phyloP scores from a whole-genome alignment of 1,140 invertebrate genomes.

The Andricus grossulariae region DNA sequence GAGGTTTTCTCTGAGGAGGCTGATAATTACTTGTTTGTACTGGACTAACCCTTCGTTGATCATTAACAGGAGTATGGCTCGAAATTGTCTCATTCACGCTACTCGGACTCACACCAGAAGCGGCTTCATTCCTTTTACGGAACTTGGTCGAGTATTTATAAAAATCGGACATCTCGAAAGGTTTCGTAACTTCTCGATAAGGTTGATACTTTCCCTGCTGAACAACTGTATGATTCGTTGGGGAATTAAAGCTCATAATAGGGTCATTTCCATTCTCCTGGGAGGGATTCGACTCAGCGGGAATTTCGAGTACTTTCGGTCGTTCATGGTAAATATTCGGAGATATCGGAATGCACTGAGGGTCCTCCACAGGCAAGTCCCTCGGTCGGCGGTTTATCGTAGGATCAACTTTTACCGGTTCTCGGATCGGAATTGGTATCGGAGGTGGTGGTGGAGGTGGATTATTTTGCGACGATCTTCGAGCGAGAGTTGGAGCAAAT shows the following conservation, averaged over 20 bases:
- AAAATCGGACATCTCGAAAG: slow-evolving; percentile 97
- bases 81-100: background rate
- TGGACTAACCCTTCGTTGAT: background rate
- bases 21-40: slow-evolving; percentile 16
- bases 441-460: slow-evolving; percentile 45
- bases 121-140: slow-evolving; percentile 78
- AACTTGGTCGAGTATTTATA: slow-evolving; percentile 98
- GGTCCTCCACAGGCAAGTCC: slow-evolving; percentile 37
- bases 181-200: slow-evolving; percentile 95
- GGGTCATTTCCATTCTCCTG: slow-evolving; percentile 66
- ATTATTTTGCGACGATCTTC: slow-evolving; percentile 49
- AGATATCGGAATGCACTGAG: slow-evolving; percentile 51
- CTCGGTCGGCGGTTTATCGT: background rate
- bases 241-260: slow-evolving; percentile 82
- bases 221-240: slow-evolving; percentile 89
- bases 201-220: slow-evolving; percentile 92
- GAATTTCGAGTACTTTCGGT: slow-evolving; percentile 67
- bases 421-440: background rate
- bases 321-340: slow-evolving; percentile 57
- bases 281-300: slow-evolving; percentile 68
- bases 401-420: background rate
- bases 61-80: background rate
- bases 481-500: slow-evolving; percentile 37
- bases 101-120: background rate
- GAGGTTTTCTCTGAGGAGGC: slow-evolving; percentile 9